phyloP scores from a whole-genome alignment of 2,888 invertebrate genomes.

The Scrobipalpa costella region DNA sequence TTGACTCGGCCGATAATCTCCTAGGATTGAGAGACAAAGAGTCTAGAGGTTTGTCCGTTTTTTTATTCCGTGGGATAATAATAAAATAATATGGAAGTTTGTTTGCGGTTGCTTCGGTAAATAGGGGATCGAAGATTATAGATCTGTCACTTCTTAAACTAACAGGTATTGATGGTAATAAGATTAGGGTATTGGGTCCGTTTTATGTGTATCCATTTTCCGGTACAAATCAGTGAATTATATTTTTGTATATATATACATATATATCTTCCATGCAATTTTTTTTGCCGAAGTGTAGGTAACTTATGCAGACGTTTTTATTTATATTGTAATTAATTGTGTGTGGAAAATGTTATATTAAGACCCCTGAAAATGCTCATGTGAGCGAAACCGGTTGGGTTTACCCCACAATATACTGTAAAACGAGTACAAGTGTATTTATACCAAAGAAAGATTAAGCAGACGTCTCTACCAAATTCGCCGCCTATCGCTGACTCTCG shows the following conservation, averaged over 20 bases:
- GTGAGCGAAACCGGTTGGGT: no score
- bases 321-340: no score
- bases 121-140: conserved; percentile 44
- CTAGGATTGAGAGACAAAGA: conserved; percentile 49
- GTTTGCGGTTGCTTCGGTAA: conserved; percentile 51
- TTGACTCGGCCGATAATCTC: conserved; percentile 55
- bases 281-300: no score
- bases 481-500: neutral
- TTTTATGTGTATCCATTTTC: conserved; percentile 8
- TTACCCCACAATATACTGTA: no score
- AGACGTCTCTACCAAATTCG: neutral
- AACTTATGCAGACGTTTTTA: no score
- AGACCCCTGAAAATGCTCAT: no score
- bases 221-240: neutral
- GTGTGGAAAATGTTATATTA: no score
- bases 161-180: conserved; percentile 46
- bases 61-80: conserved; percentile 48
- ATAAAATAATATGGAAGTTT: conserved; percentile 48
- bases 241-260: no score
- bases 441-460: no score
- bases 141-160: conserved; percentile 42
- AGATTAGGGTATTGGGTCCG: conserved; percentile 43
- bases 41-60: conserved; percentile 45
- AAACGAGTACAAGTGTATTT: no score
- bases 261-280: neutral